Evolutionary conservation across 2,113 vertebrate species (phyloP).

Genomic region (Anoplopoma fimbria): DNA sequence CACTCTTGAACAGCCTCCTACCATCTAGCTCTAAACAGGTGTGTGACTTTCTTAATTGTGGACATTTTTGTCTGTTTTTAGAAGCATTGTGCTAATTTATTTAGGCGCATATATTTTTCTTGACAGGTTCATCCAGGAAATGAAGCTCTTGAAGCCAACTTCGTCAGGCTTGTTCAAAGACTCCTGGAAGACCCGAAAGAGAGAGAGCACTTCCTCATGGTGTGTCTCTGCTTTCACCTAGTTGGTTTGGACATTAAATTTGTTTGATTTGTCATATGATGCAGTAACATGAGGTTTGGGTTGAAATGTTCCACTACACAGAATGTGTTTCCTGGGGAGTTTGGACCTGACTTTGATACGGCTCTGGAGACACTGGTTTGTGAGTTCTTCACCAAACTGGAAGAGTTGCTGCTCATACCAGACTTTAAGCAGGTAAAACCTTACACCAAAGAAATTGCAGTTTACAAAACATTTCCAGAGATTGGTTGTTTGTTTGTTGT

Average conservation of each 20-base stretch:
- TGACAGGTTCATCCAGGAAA: constrained; percentile 53
- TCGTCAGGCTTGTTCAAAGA: constrained; percentile 65
- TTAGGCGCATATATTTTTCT: constrained; percentile 7
- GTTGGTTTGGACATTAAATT: not conserved
- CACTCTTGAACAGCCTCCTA: constrained; percentile 55
- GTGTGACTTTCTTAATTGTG: not conserved
- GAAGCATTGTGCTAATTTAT: not conserved
- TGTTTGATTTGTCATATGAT: not conserved
- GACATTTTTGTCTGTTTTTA: not conserved
- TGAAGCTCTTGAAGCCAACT: constrained; percentile 66
- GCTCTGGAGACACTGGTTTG: constrained; percentile 84
- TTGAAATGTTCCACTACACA: constrained; percentile 34
- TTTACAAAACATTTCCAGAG: not conserved
- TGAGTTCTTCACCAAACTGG: constrained; percentile 84
- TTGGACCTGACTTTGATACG: constrained; percentile 81
- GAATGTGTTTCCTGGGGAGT: constrained; percentile 81
- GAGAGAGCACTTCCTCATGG: constrained; percentile 72
- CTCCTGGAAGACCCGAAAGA: constrained; percentile 69
- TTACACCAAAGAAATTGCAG: not conserved
- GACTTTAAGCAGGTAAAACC: constrained; percentile 77
- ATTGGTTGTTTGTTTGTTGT: not conserved
- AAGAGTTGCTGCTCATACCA: constrained; percentile 74
- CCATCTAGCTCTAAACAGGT: constrained; percentile 58
- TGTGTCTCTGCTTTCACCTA: constrained; percentile 19
- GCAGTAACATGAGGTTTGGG: not conserved